phyloP scores from a whole-genome alignment of 2,797 vertebrate species.

The Synanceia verrucosa region DNA sequence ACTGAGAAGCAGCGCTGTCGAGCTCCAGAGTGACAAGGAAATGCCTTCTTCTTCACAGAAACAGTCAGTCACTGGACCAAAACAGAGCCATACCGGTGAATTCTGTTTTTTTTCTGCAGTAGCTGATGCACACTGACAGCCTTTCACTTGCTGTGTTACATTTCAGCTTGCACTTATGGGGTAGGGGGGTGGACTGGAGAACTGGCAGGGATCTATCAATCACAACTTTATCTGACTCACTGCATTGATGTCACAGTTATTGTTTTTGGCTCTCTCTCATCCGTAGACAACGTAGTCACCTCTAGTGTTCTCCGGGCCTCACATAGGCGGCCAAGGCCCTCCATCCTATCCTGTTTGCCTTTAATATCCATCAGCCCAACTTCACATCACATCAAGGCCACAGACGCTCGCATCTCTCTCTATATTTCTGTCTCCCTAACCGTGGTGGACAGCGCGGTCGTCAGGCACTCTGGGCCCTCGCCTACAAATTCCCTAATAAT shows the following conservation, averaged over 20 bases:
- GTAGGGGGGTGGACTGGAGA: slow-evolving; percentile 1
- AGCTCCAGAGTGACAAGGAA: slow-evolving; percentile 30
- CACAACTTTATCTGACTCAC: slow-evolving; percentile 66
- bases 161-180: slow-evolving; percentile 44
- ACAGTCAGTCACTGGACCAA: slow-evolving; percentile 32
- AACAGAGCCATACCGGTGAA: slow-evolving; percentile 31
- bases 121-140: slow-evolving; percentile 48
- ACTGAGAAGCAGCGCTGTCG: slow-evolving; percentile 10
- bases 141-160: slow-evolving; percentile 53
- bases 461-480: slow-evolving; percentile 81
- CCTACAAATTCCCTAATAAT: slow-evolving; percentile 89
- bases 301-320: slow-evolving; percentile 48
- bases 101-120: slow-evolving; percentile 19
- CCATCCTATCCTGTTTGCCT: slow-evolving; percentile 65
- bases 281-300: slow-evolving; percentile 60
- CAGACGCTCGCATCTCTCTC: slow-evolving; percentile 69
- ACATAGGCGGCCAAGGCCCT: slow-evolving; percentile 65
- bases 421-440: slow-evolving; percentile 76
- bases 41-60: slow-evolving; percentile 39
- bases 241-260: slow-evolving; percentile 53
- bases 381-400: slow-evolving; percentile 73
- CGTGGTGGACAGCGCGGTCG: slow-evolving; percentile 78
- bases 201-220: slow-evolving; percentile 58
- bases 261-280: slow-evolving; percentile 60
- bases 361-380: slow-evolving; percentile 74